These are phyloP conservation scores for Nothoprocta perdicaria DNA, from an alignment of 2,113 vertebrate genomes.

Conservation along the genomic window DNA sequence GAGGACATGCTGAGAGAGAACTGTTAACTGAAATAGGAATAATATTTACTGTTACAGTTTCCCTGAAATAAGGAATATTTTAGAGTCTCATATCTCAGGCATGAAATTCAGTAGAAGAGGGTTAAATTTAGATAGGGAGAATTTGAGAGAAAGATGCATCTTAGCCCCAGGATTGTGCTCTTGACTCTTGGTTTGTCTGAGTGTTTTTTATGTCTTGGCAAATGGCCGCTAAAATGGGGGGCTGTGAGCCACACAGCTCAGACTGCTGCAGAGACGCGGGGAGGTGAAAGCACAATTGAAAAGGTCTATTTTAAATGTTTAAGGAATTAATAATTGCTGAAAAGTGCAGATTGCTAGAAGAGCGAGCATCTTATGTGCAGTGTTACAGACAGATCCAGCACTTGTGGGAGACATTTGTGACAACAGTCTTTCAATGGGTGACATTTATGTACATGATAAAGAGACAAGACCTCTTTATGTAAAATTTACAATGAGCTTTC, in stretches of 20 bases:
- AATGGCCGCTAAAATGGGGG: conserved; percentile 2
- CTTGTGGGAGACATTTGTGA: conserved; percentile 66
- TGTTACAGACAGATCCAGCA: conserved; percentile 49
- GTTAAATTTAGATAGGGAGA: conserved; percentile 56
- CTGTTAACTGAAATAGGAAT: conserved; percentile 55
- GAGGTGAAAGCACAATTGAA: conserved; percentile 48
- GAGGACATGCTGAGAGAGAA: conserved; percentile 27
- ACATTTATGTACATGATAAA: conserved; percentile 66
- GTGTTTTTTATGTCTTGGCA: conserved; percentile 37
- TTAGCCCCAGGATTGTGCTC: conserved; percentile 50
- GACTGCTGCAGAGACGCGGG: conserved; percentile 24
- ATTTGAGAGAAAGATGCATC: conserved; percentile 13
- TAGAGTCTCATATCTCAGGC: conserved; percentile 50
- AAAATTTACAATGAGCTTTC: conserved; percentile 57
- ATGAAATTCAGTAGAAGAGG: conserved; percentile 31
- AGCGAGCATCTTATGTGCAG: conserved; percentile 8
- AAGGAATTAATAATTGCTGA: conserved; percentile 61
- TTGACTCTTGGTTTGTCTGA: conserved; percentile 36
- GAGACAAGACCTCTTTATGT: conserved; percentile 53
- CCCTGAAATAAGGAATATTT: conserved; percentile 51
- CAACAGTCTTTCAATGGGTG: conserved; percentile 69
- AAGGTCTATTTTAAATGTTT: conserved; percentile 65
- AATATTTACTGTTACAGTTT: conserved; percentile 61
- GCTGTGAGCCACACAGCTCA: background rate
- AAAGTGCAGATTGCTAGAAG: conserved; percentile 52